These are phyloP conservation scores for Suricata suricatta DNA, from an alignment of 2,113 vertebrate genomes.

Conservation along the genomic window DNA sequence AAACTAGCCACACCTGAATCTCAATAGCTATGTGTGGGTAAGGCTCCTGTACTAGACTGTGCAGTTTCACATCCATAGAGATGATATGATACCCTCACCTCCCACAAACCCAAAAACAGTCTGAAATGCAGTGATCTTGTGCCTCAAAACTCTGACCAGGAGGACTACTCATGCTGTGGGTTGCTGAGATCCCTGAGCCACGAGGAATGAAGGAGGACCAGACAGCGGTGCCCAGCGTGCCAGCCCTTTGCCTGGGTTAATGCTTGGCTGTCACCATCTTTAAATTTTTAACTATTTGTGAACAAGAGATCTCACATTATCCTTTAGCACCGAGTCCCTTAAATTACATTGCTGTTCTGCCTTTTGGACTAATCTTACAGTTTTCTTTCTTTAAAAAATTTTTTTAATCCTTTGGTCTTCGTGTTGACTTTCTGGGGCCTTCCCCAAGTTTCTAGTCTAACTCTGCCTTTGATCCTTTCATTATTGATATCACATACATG, in stretches of 20 bases:
- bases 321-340: neutral
- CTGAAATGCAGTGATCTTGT: neutral
- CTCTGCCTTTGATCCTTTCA: neutral
- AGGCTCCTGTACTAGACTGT: no score
- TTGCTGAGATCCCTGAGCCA: neutral
- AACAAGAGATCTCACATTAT: neutral
- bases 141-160: neutral
- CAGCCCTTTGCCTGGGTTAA: accelerated
- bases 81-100: accelerated
- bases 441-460: neutral
- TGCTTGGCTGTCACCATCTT: neutral
- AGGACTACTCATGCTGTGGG: neutral
- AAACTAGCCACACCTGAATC: neutral
- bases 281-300: neutral
- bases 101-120: accelerated
- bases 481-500: neutral
- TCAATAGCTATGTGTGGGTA: neutral
- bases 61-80: no score
- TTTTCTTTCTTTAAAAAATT: neutral
- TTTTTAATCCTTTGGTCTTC: neutral
- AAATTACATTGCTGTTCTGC: neutral
- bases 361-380: neutral
- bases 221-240: no score
- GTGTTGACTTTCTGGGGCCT: neutral
- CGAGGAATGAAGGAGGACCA: neutral